Conservation (phyloP, 2,797 vertebrate species). For the Myotis vivesi region DNA sequence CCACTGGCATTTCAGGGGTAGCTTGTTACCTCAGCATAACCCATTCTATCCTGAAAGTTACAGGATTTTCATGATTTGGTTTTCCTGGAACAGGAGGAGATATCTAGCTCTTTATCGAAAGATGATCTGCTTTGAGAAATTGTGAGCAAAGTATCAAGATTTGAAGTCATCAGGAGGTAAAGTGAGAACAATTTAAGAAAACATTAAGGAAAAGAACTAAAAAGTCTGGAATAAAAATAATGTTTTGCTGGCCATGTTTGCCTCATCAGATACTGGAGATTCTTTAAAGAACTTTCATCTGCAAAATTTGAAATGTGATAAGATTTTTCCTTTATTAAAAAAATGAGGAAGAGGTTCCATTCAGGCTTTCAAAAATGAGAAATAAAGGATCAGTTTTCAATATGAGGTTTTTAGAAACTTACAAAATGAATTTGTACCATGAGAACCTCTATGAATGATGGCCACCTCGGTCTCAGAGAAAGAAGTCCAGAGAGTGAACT, state of each 20-base stretch:
- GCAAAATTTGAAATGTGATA: background rate
- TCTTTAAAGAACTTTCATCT: background rate
- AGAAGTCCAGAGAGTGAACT: background rate
- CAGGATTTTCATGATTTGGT: background rate
- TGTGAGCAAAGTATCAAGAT: background rate
- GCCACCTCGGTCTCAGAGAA: constrained; percentile 23
- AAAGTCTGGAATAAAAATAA: background rate
- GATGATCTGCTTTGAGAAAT: constrained; percentile 14
- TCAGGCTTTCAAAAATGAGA: constrained; percentile 9
- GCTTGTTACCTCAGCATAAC: background rate
- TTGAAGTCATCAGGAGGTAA: background rate
- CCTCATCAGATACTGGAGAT: background rate
- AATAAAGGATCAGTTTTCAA: background rate
- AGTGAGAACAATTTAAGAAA: background rate
- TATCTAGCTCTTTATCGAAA: constrained; percentile 34
- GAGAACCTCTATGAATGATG: background rate
- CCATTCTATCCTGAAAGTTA: background rate
- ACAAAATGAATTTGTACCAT: background rate
- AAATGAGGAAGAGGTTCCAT: background rate
- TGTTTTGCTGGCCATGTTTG: background rate
- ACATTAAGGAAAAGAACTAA: background rate
- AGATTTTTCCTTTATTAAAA: background rate
- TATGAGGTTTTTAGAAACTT: background rate
- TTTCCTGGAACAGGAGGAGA: background rate
- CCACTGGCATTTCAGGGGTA: background rate